Base-by-base conservation (phyloP, 1,140 invertebrate genomes). In the Nebria ingens region DNA sequence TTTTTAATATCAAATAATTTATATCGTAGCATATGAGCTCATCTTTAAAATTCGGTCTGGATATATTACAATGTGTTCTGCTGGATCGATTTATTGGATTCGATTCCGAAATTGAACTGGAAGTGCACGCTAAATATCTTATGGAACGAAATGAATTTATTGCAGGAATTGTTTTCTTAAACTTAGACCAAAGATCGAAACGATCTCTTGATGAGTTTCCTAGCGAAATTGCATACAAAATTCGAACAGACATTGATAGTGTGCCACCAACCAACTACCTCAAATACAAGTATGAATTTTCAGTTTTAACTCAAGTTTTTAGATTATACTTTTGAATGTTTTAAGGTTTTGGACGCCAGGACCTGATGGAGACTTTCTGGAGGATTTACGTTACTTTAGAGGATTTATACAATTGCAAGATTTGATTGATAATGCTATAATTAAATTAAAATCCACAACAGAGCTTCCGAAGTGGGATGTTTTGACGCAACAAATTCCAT, bases 331-430 rank as follows among this genome's bases (percentile, higher is more conserved):
- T 54, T 54, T 22, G 3, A 13, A 11, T 55, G 17, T 20, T 55
- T n/a, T 1, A 56, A 76, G 79, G 53, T 78, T 84, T 51, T 84
- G 82, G 82, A 76, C 76, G 13, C 82, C 83, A 0, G 82, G 82
- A 0, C 81, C 83, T 0, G 76, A 83, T 56, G 69, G 69, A 1
- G 78, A 70, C 58, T 84, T 84, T 66, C 62, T 83, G 6, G 75
- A 82, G 42, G 73, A 84, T 62, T 71, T 84, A 56, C 75, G 81
- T 19, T 85, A 85, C 62, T 76, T 84, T 63, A 73, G 82, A 0
- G 82, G 82, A 1, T 84, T 85, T 60, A 70, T 84, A 1, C 81
- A 84, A 60, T 72, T 84, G 6, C 82, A 83, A 61, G 81, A 85
- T 56, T 71, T 79, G 4, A 71, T 85, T 9, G 82, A 83, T 62